These are phyloP conservation scores for Cephonodes hylas DNA, from an alignment of 2,888 invertebrate genomes.

Conservation along the genomic window DNA sequence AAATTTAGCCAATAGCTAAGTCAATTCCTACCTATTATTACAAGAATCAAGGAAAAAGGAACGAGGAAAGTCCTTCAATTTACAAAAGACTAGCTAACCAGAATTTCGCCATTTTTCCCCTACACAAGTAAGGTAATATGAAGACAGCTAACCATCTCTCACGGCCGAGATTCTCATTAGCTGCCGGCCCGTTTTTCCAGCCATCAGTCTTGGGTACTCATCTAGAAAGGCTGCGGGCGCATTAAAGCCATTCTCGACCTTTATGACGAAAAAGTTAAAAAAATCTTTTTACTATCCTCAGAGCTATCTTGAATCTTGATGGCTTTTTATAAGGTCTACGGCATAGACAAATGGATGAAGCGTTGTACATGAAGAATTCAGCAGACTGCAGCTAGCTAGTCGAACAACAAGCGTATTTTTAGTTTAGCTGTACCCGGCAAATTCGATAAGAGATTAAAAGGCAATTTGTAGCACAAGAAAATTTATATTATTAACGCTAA, in stretches of 20 bases:
- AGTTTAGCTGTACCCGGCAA: background rate
- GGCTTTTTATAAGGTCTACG: background rate
- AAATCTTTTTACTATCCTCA: conserved; percentile 1
- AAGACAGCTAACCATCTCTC: background rate
- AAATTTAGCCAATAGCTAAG: no score
- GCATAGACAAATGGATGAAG: background rate
- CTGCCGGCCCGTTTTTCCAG: background rate
- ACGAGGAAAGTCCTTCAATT: background rate
- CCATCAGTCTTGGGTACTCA: background rate
- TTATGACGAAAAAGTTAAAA: background rate
- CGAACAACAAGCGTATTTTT: background rate
- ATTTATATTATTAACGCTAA: no score
- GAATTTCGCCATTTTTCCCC: background rate
- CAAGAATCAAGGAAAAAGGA: background rate
- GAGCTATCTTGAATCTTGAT: conserved; percentile 1
- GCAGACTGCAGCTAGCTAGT: background rate
- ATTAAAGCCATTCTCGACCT: conserved; percentile 3
- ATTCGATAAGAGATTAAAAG: background rate
- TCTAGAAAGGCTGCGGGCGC: conserved; percentile 6
- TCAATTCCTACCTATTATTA: no score
- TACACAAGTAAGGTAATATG: background rate
- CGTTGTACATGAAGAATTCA: background rate
- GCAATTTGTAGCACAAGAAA: background rate
- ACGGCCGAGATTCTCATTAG: background rate
- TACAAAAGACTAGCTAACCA: background rate